Percentiles rank a stretch among this genome's conserved stretches.
Conservation (phyloP, 2,888 invertebrate species). For the Trissolcus brochymenae region DNA sequence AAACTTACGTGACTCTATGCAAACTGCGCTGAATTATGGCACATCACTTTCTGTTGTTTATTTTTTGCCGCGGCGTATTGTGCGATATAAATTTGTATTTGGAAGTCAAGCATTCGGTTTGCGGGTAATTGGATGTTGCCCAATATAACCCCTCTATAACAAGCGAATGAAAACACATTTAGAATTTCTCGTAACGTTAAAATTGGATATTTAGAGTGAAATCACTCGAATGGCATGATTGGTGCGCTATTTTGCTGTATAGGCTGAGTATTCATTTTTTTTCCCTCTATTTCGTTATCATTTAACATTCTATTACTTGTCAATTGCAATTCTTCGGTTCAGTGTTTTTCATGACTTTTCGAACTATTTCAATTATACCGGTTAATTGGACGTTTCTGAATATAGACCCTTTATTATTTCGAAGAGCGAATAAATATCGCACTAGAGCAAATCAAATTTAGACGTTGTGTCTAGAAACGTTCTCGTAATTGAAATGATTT, state of each 20-base stretch:
- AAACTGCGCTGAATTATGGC: conserved; percentile 44
- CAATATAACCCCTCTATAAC: conserved; percentile 42
- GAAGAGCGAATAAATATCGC: conserved; percentile 11
- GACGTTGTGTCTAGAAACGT: conserved; percentile 10
- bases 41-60: conserved; percentile 18
- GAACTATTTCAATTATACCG: background rate
- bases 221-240: background rate
- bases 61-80: conserved; percentile 38
- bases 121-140: conserved; percentile 41
- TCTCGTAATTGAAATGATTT: conserved; percentile 29
- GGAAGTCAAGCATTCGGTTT: conserved; percentile 33
- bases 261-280: no score
- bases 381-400: conserved; percentile 16
- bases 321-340: background rate
- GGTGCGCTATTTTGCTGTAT: no score
- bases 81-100: conserved; percentile 46
- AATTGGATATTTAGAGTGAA: background rate
- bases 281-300: no score
- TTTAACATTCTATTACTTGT: background rate
- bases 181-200: background rate
- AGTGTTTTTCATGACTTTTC: background rate
- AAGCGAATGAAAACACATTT: conserved; percentile 10
- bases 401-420: conserved; percentile 17
- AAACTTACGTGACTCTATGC: conserved; percentile 36
- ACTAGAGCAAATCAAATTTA: conserved; percentile 29